Conservation (phyloP, 2,888 invertebrate species). For the Romanomermis culicivorax region DNA sequence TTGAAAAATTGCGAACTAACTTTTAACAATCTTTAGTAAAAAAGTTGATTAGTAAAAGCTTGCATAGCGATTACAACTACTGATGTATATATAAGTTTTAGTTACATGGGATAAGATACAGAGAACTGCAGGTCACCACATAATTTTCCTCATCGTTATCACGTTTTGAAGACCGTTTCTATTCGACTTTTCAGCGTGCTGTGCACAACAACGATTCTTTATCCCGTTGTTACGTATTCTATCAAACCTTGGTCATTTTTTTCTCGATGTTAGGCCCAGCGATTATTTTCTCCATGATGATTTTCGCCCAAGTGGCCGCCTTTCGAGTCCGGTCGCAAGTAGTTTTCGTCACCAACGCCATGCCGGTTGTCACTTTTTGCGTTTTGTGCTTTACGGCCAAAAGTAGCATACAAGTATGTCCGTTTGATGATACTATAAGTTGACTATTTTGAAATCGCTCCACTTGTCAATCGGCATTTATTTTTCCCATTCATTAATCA, state of each 20-base stretch:
- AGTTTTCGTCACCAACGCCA: slow-evolving; percentile 3
- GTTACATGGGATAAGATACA: too few relatives aligned
- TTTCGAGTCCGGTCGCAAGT: slow-evolving; percentile 2
- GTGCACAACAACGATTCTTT: slow-evolving; percentile 25
- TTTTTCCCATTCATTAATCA: too few relatives aligned
- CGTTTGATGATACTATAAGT: background rate
- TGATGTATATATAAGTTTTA: too few relatives aligned
- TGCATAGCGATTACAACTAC: too few relatives aligned
- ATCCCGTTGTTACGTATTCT: slow-evolving; percentile 23
- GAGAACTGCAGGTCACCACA: too few relatives aligned
- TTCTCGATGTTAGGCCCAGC: slow-evolving; percentile 27
- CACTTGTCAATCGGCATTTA: too few relatives aligned
- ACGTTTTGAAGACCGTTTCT: too few relatives aligned
- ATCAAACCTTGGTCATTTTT: slow-evolving; percentile 27
- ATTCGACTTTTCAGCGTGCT: slow-evolving; percentile 21
- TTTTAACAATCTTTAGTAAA: too few relatives aligned
- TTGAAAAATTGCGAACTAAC: too few relatives aligned
- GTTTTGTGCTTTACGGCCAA: slow-evolving; percentile 22
- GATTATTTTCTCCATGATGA: slow-evolving; percentile 27
- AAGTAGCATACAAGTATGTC: slow-evolving; percentile 18
- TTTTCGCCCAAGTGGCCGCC: slow-evolving; percentile 20
- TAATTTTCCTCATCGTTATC: too few relatives aligned
- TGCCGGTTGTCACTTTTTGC: slow-evolving; percentile 4
- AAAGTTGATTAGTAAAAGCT: too few relatives aligned
- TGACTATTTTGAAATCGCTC: background rate